These are phyloP conservation scores for Metallyticus violacea DNA, from an alignment of 2,888 invertebrate genomes.

Conservation along the genomic window DNA sequence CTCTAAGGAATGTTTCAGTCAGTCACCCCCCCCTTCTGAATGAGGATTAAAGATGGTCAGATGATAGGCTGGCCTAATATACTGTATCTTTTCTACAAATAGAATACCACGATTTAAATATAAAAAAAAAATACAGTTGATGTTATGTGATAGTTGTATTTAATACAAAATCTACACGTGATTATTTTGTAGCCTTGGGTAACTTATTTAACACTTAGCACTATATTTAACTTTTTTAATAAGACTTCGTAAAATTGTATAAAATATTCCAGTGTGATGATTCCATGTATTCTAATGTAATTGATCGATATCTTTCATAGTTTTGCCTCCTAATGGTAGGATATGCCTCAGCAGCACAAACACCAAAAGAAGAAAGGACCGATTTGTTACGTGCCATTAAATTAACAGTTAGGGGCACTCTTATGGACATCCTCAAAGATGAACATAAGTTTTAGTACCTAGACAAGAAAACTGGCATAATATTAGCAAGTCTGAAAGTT, in stretches of 20 bases:
- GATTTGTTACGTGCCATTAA: conserved; percentile 11
- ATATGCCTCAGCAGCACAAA: conserved; percentile 30
- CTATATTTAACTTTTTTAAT: conserved; percentile 38
- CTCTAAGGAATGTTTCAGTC: conserved; percentile 29
- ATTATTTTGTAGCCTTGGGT: conserved; percentile 40
- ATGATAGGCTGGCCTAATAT: conserved; percentile 35
- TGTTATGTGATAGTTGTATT: conserved; percentile 40
- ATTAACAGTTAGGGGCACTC: conserved; percentile 4
- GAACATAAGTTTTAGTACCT: neutral
- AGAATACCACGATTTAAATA: conserved; percentile 35
- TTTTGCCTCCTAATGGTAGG: conserved; percentile 31
- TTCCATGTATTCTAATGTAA: conserved; percentile 35
- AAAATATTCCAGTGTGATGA: conserved; percentile 40
- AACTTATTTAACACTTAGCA: conserved; percentile 39
- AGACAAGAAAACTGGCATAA: conserved; percentile 14
- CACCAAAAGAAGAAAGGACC: conserved; percentile 22
- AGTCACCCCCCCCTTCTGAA: conserved; percentile 27
- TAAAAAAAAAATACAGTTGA: conserved; percentile 37
- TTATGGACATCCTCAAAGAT: neutral
- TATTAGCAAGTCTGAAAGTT: conserved; percentile 25
- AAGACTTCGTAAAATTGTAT: conserved; percentile 38
- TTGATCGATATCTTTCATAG: conserved; percentile 32
- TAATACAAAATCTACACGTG: conserved; percentile 40
- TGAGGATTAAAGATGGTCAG: conserved; percentile 27
- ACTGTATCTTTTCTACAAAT: conserved; percentile 38